These are phyloP conservation scores for Musca domestica DNA, from an alignment of 1,140 invertebrate species.

Conservation along the genomic window DNA sequence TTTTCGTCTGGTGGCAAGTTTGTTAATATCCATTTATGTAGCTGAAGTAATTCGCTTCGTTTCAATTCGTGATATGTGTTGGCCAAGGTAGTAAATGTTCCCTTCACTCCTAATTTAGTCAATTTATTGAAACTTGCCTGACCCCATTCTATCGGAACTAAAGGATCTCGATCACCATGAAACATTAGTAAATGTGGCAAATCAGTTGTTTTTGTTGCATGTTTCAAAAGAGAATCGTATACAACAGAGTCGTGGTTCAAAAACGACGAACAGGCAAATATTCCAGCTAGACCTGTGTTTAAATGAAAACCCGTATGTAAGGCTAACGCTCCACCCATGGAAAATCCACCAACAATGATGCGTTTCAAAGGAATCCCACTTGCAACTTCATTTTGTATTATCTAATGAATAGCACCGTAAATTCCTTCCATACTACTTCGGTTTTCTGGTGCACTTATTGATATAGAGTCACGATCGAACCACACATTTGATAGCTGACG, in stretches of 20 bases:
- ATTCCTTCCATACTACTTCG: conserved; percentile 61
- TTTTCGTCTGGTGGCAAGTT: conserved; percentile 48
- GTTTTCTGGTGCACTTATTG: conserved; percentile 61
- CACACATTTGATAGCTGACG: conserved; percentile 68
- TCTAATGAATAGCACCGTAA: conserved; percentile 58
- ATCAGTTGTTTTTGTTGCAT: conserved; percentile 2
- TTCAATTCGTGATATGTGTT: conserved; percentile 60
- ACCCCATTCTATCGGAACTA: conserved; percentile 61
- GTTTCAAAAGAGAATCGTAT: conserved; percentile 57
- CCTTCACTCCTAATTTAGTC: conserved; percentile 55
- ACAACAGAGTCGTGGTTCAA: conserved; percentile 66
- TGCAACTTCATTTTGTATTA: conserved; percentile 65
- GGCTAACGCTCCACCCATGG: conserved; percentile 72
- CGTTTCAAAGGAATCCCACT: conserved; percentile 62
- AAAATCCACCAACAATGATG: conserved; percentile 73
- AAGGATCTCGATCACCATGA: conserved; percentile 57
- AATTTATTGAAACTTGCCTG: conserved; percentile 56
- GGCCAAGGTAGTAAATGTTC: conserved; percentile 55
- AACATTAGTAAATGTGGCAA: conserved; percentile 55
- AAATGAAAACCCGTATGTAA: conserved; percentile 66
- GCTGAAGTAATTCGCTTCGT: conserved; percentile 53
- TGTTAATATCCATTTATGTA: conserved; percentile 58
- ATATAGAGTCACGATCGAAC: conserved; percentile 66
- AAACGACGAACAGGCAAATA: conserved; percentile 71
- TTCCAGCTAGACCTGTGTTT: conserved; percentile 63